Evolutionary conservation across 2,797 vertebrate species (phyloP), one percentile per base, ranked within the genome.

Genomic region (Sylvia borin): DNA sequence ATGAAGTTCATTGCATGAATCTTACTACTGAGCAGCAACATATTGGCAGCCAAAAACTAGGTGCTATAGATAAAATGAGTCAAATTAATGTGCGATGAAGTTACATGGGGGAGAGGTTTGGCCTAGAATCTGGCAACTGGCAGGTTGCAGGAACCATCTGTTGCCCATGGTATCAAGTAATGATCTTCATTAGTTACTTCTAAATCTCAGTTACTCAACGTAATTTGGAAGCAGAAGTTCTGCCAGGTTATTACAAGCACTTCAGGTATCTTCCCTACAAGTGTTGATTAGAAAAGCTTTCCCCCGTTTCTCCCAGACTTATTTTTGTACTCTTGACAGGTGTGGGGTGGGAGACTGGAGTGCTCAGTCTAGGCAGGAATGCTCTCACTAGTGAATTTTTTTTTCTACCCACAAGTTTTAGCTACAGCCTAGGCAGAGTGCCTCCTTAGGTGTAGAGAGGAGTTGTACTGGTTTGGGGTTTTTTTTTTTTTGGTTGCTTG

Each of bases 91-190:
- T 67, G 45, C 79, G 76, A 51, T 88, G 64, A 75, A 92, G 85
- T 84, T 86, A 84, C 64, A 68, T 4, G 32, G 18, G 91, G 79
- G 81, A 96, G 93, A 90, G 74, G 62, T 93, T 94, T 94, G 61
- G 94, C 77, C 80, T 88, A 45, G 65, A 85, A 76, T 89, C 77
- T 92, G 89, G 71, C 87, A 96, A 90, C 65, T 93, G 93, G 36
- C 91, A 93, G 71, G 83, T 95, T 96, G 75, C 67, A 90, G 67
- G 85, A 96, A 40, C 91, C 94, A 96, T 96, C 93, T 96, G 92
- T 88, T 97, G 91, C 89, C 71, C 0, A 0, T 79, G 74, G 77
- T 88, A 96, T 70, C 48, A 88, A 94, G 71, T 86, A 86, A 94
- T 93, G 13, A 65, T 95, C 92, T 92, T 84, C 89, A 68, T 90